Percentiles rank a stretch among this genome's conserved stretches.
phyloP scores from a whole-genome alignment of 2,888 invertebrate genomes.

The Drosophila conformis region DNA sequence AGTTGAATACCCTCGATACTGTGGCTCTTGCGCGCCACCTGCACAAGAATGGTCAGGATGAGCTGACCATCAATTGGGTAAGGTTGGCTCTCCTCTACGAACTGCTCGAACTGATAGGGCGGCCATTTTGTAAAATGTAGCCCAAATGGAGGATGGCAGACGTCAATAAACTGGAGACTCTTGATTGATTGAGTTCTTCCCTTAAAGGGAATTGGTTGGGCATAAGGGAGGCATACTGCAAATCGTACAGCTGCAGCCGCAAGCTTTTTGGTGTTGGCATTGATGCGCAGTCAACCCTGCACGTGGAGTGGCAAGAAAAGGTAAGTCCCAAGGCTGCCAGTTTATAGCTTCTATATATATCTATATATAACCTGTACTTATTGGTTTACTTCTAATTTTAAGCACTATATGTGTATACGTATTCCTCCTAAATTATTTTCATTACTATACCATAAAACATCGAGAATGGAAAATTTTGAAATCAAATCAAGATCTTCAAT shows the following conservation, averaged over 20 bases:
- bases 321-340: too few species aligned
- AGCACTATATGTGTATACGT: neutral
- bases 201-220: too few species aligned
- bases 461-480: too few species aligned
- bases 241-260: slow-evolving; percentile 3
- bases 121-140: neutral
- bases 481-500: too few species aligned
- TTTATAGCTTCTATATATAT: neutral
- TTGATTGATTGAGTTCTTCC: neutral
- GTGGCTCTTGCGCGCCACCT: slow-evolving; percentile 42
- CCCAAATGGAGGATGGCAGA: neutral
- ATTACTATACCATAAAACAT: too few species aligned
- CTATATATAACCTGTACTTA: neutral
- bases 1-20: slow-evolving; percentile 36
- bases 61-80: slow-evolving; percentile 41
- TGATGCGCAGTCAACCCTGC: slow-evolving; percentile 17
- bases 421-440: neutral
- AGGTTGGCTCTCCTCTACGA: slow-evolving; percentile 25
- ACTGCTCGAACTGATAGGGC: neutral
- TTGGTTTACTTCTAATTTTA: neutral
- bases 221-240: neutral
- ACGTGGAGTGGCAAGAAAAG: neutral
- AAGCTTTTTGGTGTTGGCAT: slow-evolving; percentile 25
- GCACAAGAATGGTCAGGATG: neutral
- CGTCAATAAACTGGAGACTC: neutral